Percentiles rank a stretch among this genome's conserved stretches.
These are phyloP conservation scores for Argyresthia albistria DNA, from an alignment of 2,888 invertebrate genomes.

Conservation along the genomic window DNA sequence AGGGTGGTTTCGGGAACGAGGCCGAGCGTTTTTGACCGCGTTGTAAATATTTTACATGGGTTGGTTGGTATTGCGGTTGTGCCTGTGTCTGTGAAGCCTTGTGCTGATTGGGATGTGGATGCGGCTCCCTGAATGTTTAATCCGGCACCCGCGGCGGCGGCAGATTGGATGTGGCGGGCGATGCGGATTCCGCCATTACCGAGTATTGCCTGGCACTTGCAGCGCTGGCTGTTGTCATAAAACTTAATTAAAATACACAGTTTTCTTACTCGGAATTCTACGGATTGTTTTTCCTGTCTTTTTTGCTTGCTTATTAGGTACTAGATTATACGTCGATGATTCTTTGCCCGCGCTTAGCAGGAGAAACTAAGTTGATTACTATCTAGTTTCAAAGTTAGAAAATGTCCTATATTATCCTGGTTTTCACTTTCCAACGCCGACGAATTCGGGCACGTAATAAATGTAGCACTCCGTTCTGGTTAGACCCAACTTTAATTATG, in stretches of 20 bases:
- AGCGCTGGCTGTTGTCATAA: not conserved
- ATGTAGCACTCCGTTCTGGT: not conserved
- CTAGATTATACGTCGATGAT: no score
- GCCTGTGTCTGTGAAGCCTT: conserved; percentile 9
- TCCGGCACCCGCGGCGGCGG: not conserved
- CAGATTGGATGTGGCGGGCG: not conserved
- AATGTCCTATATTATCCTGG: no score
- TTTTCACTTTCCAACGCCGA: not conserved
- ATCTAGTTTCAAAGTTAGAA: no score
- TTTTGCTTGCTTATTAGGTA: no score
- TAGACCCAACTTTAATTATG: not conserved
- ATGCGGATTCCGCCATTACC: not conserved
- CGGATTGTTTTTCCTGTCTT: no score
- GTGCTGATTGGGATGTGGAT: conserved; percentile 27
- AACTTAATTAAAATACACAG: not conserved
- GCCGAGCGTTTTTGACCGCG: conserved; percentile 39
- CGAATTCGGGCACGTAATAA: not conserved
- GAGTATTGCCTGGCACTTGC: not conserved
- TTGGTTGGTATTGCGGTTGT: conserved; percentile 28
- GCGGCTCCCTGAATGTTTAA: conserved; percentile 15
- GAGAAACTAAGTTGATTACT: no score
- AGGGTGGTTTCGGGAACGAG: conserved; percentile 21
- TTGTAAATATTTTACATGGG: conserved; percentile 49
- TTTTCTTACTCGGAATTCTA: no score
- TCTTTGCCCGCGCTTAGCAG: no score